Conservation (phyloP, 2,113 vertebrate genomes). For the Podilymbus podiceps region DNA sequence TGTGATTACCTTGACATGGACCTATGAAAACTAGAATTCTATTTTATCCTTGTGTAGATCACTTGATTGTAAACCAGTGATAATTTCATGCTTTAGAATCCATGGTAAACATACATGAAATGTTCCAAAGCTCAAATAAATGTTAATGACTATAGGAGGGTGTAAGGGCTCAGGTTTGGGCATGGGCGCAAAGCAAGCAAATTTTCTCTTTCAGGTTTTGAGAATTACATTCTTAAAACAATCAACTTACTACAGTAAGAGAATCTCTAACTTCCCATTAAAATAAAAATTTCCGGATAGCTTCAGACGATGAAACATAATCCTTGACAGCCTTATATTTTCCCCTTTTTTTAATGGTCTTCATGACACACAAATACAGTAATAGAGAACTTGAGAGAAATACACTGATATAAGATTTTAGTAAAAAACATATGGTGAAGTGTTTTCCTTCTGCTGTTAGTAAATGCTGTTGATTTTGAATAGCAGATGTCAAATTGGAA, state of each 20-base stretch:
- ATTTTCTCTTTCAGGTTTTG: neutral
- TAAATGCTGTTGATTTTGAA: conserved; percentile 7
- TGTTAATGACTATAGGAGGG: neutral
- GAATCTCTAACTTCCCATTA: neutral
- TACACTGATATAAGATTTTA: neutral
- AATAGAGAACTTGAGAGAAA: neutral
- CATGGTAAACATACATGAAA: neutral
- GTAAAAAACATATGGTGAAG: neutral
- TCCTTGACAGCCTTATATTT: neutral
- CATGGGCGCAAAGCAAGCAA: neutral
- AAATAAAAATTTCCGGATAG: neutral
- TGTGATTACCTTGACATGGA: neutral
- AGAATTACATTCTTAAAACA: neutral
- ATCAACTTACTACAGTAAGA: neutral
- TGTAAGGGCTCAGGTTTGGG: neutral
- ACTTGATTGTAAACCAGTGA: neutral
- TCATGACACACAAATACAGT: neutral
- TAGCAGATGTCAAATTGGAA: neutral
- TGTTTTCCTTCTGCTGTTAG: neutral
- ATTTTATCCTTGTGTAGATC: neutral
- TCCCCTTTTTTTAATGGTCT: neutral
- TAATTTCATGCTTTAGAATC: neutral
- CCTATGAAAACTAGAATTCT: neutral
- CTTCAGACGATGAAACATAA: neutral
- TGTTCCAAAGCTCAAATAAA: neutral